phyloP scores from a whole-genome alignment of 2,888 invertebrate genomes.

The Neoascia interrupta region DNA sequence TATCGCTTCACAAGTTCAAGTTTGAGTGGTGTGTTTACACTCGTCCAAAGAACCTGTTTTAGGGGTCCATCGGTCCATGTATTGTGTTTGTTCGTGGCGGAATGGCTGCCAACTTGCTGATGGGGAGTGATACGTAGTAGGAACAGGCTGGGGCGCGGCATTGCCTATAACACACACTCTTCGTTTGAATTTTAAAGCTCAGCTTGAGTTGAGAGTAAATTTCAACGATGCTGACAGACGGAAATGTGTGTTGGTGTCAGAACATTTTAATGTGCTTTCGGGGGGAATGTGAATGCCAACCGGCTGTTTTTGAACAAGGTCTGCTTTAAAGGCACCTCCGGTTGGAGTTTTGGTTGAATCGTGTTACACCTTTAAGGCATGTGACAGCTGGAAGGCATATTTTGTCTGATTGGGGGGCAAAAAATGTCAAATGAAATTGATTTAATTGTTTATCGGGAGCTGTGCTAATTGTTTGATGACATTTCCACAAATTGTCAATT shows the following conservation, averaged over 20 bases:
- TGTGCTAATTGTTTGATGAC: too few relatives aligned
- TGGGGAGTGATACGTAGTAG: constrained; percentile 44
- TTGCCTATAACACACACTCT: constrained; percentile 13
- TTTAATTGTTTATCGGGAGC: too few relatives aligned
- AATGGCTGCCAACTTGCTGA: neutral
- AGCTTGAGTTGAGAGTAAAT: constrained; percentile 39
- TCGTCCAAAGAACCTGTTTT: constrained; percentile 58
- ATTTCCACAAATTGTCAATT: too few relatives aligned
- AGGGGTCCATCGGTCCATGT: constrained; percentile 16
- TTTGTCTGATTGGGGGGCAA: too few relatives aligned
- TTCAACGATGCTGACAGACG: neutral
- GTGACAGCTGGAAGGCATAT: too few relatives aligned
- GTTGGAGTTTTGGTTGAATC: too few relatives aligned
- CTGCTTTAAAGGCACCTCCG: too few relatives aligned
- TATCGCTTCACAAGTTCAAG: constrained; percentile 54
- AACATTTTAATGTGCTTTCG: neutral
- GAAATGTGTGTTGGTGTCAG: constrained; percentile 16
- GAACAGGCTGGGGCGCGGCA: constrained; percentile 59
- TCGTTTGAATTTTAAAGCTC: constrained; percentile 43
- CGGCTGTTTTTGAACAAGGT: constrained; percentile 16
- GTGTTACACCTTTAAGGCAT: too few relatives aligned
- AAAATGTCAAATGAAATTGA: too few relatives aligned
- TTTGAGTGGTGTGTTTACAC: constrained; percentile 61
- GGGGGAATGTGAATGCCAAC: constrained; percentile 54
- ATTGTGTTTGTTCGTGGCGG: constrained; percentile 21